Conservation (phyloP, 2,888 invertebrate genomes). For the Desoria tigrina region DNA sequence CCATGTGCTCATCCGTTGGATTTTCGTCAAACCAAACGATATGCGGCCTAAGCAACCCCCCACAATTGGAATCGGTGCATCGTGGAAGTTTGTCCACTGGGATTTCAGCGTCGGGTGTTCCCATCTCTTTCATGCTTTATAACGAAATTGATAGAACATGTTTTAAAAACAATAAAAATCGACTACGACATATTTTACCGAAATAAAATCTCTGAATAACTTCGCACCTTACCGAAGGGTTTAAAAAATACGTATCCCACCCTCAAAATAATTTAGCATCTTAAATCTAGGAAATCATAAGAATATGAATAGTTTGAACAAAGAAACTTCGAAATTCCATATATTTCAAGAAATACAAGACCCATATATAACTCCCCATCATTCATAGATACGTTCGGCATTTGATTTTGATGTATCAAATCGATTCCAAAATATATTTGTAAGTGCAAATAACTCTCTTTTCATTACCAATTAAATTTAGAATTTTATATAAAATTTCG, state of each 20-base stretch:
- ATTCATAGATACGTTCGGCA: no score
- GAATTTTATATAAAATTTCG: background rate
- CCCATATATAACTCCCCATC: no score
- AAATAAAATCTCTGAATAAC: no score
- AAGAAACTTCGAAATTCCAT: no score
- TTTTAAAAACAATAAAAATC: background rate
- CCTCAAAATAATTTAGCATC: no score
- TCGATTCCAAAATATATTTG: background rate
- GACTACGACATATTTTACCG: background rate
- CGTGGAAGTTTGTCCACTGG: constrained; percentile 57
- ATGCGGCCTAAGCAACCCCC: constrained; percentile 59
- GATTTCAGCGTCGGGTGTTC: constrained; percentile 56
- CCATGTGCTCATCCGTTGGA: constrained; percentile 57
- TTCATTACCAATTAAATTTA: background rate
- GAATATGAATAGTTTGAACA: no score
- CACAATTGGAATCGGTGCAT: constrained; percentile 56
- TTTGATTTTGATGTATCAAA: background rate
- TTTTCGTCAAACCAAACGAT: constrained; percentile 63
- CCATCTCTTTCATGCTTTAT: constrained; percentile 57
- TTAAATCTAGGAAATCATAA: no score
- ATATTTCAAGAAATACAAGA: no score
- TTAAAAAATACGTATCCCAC: no score
- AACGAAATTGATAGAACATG: background rate
- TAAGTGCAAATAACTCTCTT: background rate
- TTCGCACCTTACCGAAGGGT: no score